phyloP scores from a whole-genome alignment of 2,888 invertebrate genomes.

The Stegana nigrithorax region DNA sequence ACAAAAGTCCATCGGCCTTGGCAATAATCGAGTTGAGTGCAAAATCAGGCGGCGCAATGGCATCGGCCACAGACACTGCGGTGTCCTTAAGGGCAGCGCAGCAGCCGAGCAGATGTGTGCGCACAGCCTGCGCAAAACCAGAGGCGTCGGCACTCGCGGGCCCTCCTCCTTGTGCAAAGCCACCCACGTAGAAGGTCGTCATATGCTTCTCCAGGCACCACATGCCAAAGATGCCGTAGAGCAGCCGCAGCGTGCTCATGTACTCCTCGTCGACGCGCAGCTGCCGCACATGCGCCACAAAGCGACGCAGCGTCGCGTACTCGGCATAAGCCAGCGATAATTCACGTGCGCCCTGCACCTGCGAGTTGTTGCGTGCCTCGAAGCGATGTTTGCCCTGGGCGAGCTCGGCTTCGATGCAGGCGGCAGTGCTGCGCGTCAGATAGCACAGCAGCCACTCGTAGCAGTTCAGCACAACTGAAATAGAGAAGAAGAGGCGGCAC shows the following conservation, averaged over 20 bases:
- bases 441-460: conserved; percentile 89
- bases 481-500: too few relatives aligned
- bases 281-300: conserved; percentile 54
- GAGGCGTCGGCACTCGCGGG: too few relatives aligned
- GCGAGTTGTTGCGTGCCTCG: conserved; percentile 81
- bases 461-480: conserved; percentile 76
- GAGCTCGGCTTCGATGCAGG: conserved; percentile 72
- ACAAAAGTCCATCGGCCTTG: conserved; percentile 80
- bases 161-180: conserved; percentile 70
- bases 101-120: conserved; percentile 76
- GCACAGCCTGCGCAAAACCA: conserved; percentile 73
- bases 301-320: conserved; percentile 71
- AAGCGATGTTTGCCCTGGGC: conserved; percentile 76
- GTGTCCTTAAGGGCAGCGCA: conserved; percentile 81
- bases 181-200: conserved; percentile 76
- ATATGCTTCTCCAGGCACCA: conserved; percentile 77
- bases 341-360: conserved; percentile 83
- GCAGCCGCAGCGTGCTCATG: conserved; percentile 69
- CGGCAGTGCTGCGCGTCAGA: conserved; percentile 78
- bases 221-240: conserved; percentile 73
- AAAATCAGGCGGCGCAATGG: conserved; percentile 90
- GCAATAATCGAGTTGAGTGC: conserved; percentile 89
- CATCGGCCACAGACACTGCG: conserved; percentile 83
- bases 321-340: conserved; percentile 85
- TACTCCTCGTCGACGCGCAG: conserved; percentile 63